Conservation (phyloP, 2,888 invertebrate species). For the Cabera pusaria region DNA sequence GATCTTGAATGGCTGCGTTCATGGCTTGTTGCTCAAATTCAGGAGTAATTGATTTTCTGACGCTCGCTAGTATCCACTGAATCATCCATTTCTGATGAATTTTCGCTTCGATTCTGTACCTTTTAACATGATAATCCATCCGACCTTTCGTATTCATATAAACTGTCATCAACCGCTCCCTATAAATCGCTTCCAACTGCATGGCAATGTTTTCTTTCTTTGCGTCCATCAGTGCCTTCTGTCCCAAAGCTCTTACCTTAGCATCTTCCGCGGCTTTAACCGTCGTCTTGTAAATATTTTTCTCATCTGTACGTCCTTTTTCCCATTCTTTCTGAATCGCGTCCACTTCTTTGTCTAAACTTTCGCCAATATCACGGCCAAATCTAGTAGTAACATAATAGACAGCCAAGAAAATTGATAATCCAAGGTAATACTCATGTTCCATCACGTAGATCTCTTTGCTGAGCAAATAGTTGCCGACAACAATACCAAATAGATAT, state of each 20-base stretch:
- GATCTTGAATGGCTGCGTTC: constrained; percentile 91
- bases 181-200: constrained; percentile 96
- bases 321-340: constrained; percentile 79
- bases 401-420: constrained; percentile 80
- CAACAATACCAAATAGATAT: constrained; percentile 91
- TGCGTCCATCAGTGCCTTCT: constrained; percentile 89
- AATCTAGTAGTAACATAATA: constrained; percentile 84
- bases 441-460: constrained; percentile 97
- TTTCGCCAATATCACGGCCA: constrained; percentile 85
- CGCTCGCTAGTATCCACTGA: constrained; percentile 93
- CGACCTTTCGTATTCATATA: constrained; percentile 86
- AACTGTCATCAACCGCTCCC: constrained; percentile 82
- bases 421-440: constrained; percentile 93
- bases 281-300: constrained; percentile 63
- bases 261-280: constrained; percentile 86
- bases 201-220: constrained; percentile 96
- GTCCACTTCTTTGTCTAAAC: constrained; percentile 87
- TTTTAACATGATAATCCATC: constrained; percentile 95
- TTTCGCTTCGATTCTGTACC: constrained; percentile 88
- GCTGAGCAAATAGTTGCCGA: constrained; percentile 91
- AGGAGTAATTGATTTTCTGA: constrained; percentile 89
- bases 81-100: constrained; percentile 97
- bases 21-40: constrained; percentile 94
- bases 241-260: constrained; percentile 90
- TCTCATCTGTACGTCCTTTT: constrained; percentile 74